A percentile compares a stretch with the other conserved stretches of the same genome.
phyloP scores from a whole-genome alignment of 1,140 invertebrate species.

The Cepaea nemoralis region DNA sequence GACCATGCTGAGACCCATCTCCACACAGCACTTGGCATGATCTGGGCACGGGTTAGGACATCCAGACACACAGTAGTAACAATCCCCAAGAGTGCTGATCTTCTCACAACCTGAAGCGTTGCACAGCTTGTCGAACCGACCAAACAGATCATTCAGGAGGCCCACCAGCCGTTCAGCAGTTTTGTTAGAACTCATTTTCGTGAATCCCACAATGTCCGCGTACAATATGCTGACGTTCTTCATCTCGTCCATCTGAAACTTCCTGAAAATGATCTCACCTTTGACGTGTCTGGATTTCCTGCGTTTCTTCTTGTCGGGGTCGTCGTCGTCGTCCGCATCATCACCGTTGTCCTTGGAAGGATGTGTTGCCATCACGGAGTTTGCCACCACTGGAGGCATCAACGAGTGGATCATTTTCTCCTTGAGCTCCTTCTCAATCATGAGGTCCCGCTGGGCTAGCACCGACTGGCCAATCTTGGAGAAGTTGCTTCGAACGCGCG shows the following conservation, averaged over 20 bases:
- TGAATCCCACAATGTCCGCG: slow-evolving; percentile 98
- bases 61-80: slow-evolving; percentile 95
- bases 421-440: slow-evolving; percentile 93
- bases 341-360: slow-evolving; percentile 44
- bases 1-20: slow-evolving; percentile 97
- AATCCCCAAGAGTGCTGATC: slow-evolving; percentile 83
- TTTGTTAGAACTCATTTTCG: slow-evolving; percentile 96
- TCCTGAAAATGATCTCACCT: slow-evolving; percentile 68
- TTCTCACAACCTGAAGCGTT: slow-evolving; percentile 76
- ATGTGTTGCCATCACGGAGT: slow-evolving; percentile 80
- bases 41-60: slow-evolving; percentile 88
- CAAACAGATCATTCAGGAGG: slow-evolving; percentile 95
- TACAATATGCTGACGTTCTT: slow-evolving; percentile 87
- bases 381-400: slow-evolving; percentile 92
- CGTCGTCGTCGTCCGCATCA: slow-evolving; percentile 49
- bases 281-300: slow-evolving; percentile 52
- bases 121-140: slow-evolving; percentile 93
- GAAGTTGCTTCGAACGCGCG: slow-evolving; percentile 91
- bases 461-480: slow-evolving; percentile 96
- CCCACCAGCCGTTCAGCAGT: slow-evolving; percentile 81
- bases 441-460: slow-evolving; percentile 86
- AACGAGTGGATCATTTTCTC: slow-evolving; percentile 98
- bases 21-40: slow-evolving; percentile 93
- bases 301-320: slow-evolving; percentile 49
- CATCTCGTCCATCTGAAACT: slow-evolving; percentile 91